Conservation (phyloP, 1,140 invertebrate genomes). For the Spodoptera litura region DNA sequence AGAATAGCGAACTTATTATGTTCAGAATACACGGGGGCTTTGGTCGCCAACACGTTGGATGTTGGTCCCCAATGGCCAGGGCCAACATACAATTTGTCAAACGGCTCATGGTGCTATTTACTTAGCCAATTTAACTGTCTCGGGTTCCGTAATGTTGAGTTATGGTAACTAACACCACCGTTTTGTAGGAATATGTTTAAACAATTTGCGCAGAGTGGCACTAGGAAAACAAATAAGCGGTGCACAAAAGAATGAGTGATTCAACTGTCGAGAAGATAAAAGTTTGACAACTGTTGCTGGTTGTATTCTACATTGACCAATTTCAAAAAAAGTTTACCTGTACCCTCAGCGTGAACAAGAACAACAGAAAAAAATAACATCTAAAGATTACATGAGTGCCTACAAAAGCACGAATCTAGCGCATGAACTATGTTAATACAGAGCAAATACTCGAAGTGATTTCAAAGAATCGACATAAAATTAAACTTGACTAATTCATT, state of each 20-base stretch:
- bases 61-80: not conserved
- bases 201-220: too few relatives aligned
- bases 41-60: constrained; percentile 9
- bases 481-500: not conserved
- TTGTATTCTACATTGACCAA: too few relatives aligned
- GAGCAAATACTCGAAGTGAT: not conserved
- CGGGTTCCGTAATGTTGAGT: constrained; percentile 17
- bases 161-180: constrained; percentile 20
- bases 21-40: constrained; percentile 15
- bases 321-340: too few relatives aligned
- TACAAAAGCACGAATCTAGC: too few relatives aligned
- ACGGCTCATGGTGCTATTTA: constrained; percentile 19
- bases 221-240: too few relatives aligned
- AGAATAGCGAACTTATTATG: constrained; percentile 46
- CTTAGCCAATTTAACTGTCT: constrained; percentile 29
- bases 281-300: too few relatives aligned
- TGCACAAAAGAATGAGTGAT: too few relatives aligned
- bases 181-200: not conserved
- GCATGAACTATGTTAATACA: not conserved
- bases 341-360: too few relatives aligned
- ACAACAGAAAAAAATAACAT: too few relatives aligned
- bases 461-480: constrained; percentile 12
- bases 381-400: too few relatives aligned
- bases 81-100: constrained; percentile 21
- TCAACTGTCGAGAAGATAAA: too few relatives aligned